Percentiles rank a stretch among this genome's conserved stretches.
phyloP scores from a whole-genome alignment of 2,888 invertebrate genomes.

The Morpho achilles region DNA sequence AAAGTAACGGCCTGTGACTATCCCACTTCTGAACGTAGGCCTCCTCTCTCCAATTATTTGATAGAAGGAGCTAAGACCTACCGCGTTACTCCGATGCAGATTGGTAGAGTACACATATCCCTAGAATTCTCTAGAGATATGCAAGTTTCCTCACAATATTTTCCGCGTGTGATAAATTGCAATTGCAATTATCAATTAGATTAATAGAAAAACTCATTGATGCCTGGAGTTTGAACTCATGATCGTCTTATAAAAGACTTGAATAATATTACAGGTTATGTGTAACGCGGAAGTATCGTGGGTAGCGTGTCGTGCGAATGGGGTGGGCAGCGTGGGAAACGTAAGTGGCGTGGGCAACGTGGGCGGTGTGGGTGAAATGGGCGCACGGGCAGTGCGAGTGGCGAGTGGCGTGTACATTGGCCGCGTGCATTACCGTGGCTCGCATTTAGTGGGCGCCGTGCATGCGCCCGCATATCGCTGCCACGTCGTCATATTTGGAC shows the following conservation, averaged over 20 bases:
- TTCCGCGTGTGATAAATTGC: too few species aligned
- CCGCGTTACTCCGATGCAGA: too few species aligned
- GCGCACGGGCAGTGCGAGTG: conserved; percentile 45
- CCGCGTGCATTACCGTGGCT: conserved; percentile 48
- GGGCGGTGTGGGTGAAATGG: conserved; percentile 44
- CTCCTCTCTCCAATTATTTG: too few species aligned
- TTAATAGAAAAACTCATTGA: too few species aligned
- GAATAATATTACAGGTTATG: conserved; percentile 46
- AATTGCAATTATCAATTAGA: too few species aligned
- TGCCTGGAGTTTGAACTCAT: background rate
- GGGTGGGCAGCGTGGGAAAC: conserved; percentile 30
- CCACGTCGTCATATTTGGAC: conserved; percentile 58
- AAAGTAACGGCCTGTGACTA: too few species aligned
- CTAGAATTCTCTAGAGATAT: too few species aligned
- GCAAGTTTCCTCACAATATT: too few species aligned
- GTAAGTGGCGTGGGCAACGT: conserved; percentile 39
- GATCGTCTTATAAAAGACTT: background rate
- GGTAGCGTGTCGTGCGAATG: conserved; percentile 48
- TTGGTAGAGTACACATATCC: too few species aligned
- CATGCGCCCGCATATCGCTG: conserved; percentile 52
- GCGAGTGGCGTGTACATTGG: conserved; percentile 46
- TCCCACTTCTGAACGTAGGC: too few species aligned
- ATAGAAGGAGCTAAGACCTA: too few species aligned
- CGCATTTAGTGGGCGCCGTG: conserved; percentile 51
- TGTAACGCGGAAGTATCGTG: conserved; percentile 52